phyloP scores from a whole-genome alignment of 2,797 vertebrate genomes.

The Ataeniobius toweri region DNA sequence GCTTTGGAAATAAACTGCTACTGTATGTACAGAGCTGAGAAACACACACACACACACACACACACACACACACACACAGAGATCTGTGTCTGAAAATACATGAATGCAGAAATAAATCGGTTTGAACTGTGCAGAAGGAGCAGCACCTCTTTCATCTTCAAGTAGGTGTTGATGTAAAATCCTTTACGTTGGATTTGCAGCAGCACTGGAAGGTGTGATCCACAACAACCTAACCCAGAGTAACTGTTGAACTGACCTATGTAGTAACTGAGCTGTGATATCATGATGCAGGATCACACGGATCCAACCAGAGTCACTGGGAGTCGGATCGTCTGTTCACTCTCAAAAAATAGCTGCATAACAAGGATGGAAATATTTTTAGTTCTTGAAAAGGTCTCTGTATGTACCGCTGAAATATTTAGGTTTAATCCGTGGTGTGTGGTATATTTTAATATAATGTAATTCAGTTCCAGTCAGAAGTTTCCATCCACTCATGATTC shows the following conservation, averaged over 20 bases:
- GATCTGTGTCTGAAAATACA: constrained; percentile 42
- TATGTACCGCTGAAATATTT: constrained; percentile 39
- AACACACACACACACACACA: background rate
- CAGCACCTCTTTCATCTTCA: constrained; percentile 20
- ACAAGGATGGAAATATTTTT: constrained; percentile 8
- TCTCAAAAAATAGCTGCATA: constrained; percentile 31
- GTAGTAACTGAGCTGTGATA: constrained; percentile 25
- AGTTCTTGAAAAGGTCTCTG: constrained; percentile 29
- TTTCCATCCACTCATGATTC: too few species aligned
- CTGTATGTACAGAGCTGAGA: constrained; percentile 1
- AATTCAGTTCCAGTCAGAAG: too few species aligned
- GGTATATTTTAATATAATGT: constrained; percentile 44
- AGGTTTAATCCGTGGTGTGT: constrained; percentile 61
- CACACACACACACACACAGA: background rate
- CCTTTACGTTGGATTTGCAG: constrained; percentile 39
- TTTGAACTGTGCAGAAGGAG: constrained; percentile 15
- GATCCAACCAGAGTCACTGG: constrained; percentile 24
- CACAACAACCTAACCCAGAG: constrained; percentile 29
- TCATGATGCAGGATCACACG: constrained; percentile 62
- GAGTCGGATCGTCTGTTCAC: constrained; percentile 31
- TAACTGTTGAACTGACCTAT: constrained; percentile 25
- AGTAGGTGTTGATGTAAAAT: constrained; percentile 37
- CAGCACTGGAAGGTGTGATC: constrained; percentile 30
- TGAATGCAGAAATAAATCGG: constrained; percentile 24
- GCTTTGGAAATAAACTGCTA: constrained; percentile 16